phyloP scores from a whole-genome alignment of 2,113 vertebrate genomes.

The Camelus bactrianus region DNA sequence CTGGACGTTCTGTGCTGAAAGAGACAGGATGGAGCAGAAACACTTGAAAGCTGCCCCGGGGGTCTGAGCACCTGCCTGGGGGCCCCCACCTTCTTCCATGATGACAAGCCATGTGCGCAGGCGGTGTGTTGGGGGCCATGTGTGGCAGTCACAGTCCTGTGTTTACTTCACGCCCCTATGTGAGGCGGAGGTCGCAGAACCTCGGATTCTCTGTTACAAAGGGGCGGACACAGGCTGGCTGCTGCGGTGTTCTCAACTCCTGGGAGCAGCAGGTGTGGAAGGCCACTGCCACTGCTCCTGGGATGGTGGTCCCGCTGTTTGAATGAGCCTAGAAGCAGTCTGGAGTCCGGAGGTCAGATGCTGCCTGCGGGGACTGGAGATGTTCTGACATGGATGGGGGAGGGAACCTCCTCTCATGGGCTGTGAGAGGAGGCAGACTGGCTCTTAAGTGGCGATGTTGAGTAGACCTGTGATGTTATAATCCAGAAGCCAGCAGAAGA shows the following conservation, averaged over 20 bases:
- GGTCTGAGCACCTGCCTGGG: too few relatives aligned
- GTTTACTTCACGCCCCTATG: background rate
- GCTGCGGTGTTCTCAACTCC: background rate
- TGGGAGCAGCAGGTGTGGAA: fast-evolving
- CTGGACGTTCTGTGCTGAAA: too few relatives aligned
- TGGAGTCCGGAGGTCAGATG: too few relatives aligned
- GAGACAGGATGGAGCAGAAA: too few relatives aligned
- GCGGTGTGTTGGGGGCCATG: background rate
- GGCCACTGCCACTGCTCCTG: background rate
- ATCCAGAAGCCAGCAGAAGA: background rate
- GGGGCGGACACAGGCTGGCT: background rate
- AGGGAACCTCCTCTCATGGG: background rate
- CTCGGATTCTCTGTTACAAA: background rate
- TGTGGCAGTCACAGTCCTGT: background rate
- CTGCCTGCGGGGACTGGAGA: too few relatives aligned
- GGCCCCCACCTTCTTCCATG: too few relatives aligned
- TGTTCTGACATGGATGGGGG: background rate
- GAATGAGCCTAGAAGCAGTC: background rate
- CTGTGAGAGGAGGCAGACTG: background rate
- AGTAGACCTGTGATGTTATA: background rate
- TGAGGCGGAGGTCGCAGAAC: fast-evolving
- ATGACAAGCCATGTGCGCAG: too few relatives aligned
- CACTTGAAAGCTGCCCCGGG: too few relatives aligned
- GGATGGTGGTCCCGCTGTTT: too few relatives aligned
- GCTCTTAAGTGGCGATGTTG: background rate